These are phyloP conservation scores for Augochlora pura DNA, from an alignment of 1,140 invertebrate genomes.

Conservation along the genomic window DNA sequence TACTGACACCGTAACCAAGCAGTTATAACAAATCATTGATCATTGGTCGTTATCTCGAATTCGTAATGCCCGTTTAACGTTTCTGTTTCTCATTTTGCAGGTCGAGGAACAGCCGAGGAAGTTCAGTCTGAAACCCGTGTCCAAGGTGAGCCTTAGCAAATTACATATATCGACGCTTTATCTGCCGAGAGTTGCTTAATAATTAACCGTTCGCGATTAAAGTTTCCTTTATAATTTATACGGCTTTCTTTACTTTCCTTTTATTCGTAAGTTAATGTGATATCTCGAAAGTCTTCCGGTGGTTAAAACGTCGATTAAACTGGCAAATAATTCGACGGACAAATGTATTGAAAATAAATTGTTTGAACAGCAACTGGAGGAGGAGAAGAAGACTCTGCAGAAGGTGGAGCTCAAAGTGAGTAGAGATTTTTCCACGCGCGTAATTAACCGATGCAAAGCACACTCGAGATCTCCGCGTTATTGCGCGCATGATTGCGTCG, in stretches of 20 bases:
- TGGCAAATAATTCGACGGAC: no score
- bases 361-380: constrained; percentile 50
- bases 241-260: no score
- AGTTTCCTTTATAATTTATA: no score
- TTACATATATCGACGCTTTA: no score
- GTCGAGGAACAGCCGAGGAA: constrained; percentile 63
- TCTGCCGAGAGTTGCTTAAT: no score
- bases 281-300: no score
- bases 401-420: constrained; percentile 76
- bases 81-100: constrained; percentile 38
- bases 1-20: constrained; percentile 8
- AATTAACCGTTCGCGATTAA: no score
- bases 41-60: neutral
- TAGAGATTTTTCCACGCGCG: neutral
- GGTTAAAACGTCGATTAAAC: no score
- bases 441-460: neutral
- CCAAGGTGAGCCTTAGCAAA: constrained; percentile 58
- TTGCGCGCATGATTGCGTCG: no score
- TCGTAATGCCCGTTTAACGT: neutral
- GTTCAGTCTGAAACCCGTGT: constrained; percentile 67
- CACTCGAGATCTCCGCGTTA: neutral
- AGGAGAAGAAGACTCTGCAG: constrained; percentile 71
- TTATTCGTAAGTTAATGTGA: no score
- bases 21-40: constrained; percentile 11
- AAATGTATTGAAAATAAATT: neutral